phyloP scores from a whole-genome alignment of 2,888 invertebrate species.

The Altica lythri region DNA sequence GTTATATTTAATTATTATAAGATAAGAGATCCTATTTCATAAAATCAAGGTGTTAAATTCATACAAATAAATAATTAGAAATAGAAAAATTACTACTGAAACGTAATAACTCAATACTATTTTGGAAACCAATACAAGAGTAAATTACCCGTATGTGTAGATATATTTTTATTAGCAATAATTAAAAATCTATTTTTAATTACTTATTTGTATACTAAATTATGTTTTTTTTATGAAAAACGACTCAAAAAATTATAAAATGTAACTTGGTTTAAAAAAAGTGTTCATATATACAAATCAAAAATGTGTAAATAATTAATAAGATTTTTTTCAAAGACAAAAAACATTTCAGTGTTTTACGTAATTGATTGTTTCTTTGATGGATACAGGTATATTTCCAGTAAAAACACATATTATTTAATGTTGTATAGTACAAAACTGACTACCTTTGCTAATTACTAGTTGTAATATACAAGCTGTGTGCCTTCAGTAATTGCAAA shows the following conservation, averaged over 20 bases:
- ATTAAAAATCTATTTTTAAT: background rate
- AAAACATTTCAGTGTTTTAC: conserved; percentile 24
- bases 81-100: no score
- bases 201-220: background rate
- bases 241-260: background rate
- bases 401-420: conserved; percentile 49
- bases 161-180: no score
- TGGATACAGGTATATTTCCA: conserved; percentile 22
- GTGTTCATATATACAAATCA: background rate
- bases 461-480: conserved; percentile 66
- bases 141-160: no score
- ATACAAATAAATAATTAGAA: no score
- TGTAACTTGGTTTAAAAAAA: background rate
- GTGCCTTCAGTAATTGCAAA: conserved; percentile 83
- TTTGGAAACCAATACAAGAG: no score
- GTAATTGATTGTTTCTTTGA: conserved; percentile 30
- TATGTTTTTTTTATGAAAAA: background rate
- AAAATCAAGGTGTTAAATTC: no score
- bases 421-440: conserved; percentile 59
- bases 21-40: no score
- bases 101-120: no score
- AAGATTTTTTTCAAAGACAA: conserved; percentile 16
- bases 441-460: conserved; percentile 60
- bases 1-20: no score
- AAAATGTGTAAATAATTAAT: background rate